Percentiles rank a stretch among this genome's conserved stretches.
Evolutionary conservation across 2,888 invertebrate species (phyloP).

Genomic region (Nymphalis polychloros): DNA sequence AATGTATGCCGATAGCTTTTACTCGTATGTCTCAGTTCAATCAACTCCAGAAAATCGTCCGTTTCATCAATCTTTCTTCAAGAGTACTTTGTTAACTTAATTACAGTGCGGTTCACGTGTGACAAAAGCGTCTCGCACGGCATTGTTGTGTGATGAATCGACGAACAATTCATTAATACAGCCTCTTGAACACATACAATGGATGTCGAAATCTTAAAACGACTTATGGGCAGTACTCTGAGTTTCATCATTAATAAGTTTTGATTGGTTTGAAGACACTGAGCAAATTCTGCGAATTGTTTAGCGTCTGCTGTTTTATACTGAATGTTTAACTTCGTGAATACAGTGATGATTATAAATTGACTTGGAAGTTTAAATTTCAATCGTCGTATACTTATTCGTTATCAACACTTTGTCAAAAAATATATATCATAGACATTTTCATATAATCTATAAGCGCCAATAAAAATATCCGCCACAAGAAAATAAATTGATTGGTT

Average conservation of each 20-base stretch:
- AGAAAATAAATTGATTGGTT: background rate
- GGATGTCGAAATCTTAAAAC: slow-evolving; percentile 49
- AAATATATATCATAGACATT: background rate
- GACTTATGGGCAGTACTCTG: slow-evolving; percentile 14
- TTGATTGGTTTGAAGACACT: slow-evolving; percentile 16
- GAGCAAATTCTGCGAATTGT: background rate
- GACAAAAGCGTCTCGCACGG: slow-evolving; percentile 51
- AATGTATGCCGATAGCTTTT: no score
- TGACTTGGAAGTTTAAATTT: no score
- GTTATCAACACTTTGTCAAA: no score
- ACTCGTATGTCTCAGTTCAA: slow-evolving; percentile 32
- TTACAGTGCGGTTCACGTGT: slow-evolving; percentile 54
- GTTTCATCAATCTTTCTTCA: slow-evolving; percentile 49
- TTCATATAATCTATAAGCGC: background rate
- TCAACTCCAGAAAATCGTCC: slow-evolving; percentile 36
- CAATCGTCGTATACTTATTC: no score
- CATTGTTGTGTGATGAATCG: slow-evolving; percentile 54
- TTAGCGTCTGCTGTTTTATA: background rate
- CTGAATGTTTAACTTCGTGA: no score
- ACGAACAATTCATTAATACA: slow-evolving; percentile 52
- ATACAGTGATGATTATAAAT: no score
- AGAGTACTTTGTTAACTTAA: slow-evolving; percentile 54
- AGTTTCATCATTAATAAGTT: slow-evolving; percentile 17
- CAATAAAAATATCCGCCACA: background rate
- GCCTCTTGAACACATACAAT: slow-evolving; percentile 47